Percentiles rank a stretch among this genome's conserved stretches.
Conservation (phyloP, 37 sponge, comb jelly and placozoan genomes). For the Spongilla lacustris region DNA sequence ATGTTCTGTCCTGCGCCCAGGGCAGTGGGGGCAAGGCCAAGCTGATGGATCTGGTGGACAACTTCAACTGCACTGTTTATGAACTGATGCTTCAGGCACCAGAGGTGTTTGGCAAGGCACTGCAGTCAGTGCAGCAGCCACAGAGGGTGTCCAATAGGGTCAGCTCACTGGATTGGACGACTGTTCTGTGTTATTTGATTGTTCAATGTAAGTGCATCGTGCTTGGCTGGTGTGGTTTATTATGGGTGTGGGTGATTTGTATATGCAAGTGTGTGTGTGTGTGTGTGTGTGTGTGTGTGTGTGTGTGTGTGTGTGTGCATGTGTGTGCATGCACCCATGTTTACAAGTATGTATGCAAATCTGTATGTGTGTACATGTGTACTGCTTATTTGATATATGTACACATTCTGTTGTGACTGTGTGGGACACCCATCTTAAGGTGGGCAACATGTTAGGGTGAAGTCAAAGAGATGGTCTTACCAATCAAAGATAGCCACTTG, state of each 20-base stretch:
- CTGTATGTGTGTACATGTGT: not conserved
- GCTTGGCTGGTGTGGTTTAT: not conserved
- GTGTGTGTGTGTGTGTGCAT: not conserved
- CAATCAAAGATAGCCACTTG: not conserved
- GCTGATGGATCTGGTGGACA: slow-evolving; percentile 6
- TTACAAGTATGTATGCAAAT: not conserved
- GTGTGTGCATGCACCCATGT: too few relatives aligned
- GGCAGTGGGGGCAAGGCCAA: not conserved
- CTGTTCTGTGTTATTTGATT: not conserved
- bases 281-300: not conserved
- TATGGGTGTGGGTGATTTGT: not conserved
- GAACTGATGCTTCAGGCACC: not conserved
- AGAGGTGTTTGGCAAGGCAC: not conserved
- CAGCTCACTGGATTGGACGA: not conserved
- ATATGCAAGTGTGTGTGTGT: not conserved
- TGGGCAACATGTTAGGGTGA: not conserved
- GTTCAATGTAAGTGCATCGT: not conserved
- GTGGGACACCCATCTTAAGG: not conserved
- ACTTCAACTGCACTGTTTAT: not conserved
- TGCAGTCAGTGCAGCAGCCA: not conserved
- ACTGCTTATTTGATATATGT: not conserved
- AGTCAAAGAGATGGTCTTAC: not conserved
- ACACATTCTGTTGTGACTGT: too few relatives aligned
- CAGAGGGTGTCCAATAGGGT: not conserved
- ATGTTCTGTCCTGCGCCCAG: not conserved